These are phyloP conservation scores for Manacus vitellinus DNA, from an alignment of 2,113 vertebrate genomes.

Conservation along the genomic window DNA sequence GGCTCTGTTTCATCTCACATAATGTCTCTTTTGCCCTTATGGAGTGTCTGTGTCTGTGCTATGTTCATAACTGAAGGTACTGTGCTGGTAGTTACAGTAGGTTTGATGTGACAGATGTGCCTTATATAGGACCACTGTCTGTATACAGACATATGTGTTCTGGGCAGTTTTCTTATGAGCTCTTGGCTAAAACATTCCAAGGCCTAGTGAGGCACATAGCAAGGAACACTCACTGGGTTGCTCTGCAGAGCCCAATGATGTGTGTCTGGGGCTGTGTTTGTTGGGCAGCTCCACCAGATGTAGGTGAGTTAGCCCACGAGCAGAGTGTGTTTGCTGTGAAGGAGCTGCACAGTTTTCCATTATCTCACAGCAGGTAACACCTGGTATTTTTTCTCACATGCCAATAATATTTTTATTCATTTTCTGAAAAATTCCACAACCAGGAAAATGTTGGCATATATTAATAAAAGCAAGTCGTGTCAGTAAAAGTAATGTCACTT, in stretches of 20 bases:
- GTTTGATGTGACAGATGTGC: neutral
- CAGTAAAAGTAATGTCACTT: neutral
- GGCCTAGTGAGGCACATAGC: neutral
- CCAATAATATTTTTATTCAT: neutral
- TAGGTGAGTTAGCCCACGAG: neutral
- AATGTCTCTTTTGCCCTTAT: neutral
- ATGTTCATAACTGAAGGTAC: neutral
- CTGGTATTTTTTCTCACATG: neutral
- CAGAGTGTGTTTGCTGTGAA: neutral
- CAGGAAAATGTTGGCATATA: neutral
- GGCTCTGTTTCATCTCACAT: neutral
- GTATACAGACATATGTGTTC: neutral
- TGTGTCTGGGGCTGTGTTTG: neutral
- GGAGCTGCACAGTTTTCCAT: neutral
- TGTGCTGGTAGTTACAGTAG: neutral
- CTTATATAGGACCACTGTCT: accelerated
- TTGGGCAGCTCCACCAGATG: neutral
- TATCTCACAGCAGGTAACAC: neutral
- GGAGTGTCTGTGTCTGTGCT: neutral
- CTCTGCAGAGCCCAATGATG: neutral
- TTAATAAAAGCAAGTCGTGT: neutral
- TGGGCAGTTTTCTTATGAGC: neutral
- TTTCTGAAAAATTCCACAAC: neutral
- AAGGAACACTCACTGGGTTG: neutral
- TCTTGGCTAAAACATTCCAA: neutral